Percentiles rank a stretch among this genome's conserved stretches.
Evolutionary conservation across 2,888 invertebrate genomes (phyloP).

Genomic region (Apotomis capreana): DNA sequence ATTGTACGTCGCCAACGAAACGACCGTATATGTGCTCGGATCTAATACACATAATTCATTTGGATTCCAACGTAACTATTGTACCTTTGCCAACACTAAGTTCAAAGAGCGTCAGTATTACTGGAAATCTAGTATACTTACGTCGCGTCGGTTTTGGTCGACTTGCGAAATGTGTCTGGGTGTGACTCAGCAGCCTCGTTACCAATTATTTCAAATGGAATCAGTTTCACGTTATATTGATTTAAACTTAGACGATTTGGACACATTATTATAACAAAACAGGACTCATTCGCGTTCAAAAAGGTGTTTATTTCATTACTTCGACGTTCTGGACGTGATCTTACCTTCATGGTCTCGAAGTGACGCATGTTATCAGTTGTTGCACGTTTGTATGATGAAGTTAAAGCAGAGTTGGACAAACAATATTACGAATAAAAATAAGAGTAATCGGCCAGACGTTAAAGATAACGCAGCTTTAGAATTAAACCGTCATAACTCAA

Average conservation of each 20-base stretch:
- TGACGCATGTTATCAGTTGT: too few relatives aligned
- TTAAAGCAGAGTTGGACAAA: too few relatives aligned
- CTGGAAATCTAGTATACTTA: not conserved
- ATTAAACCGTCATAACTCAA: too few relatives aligned
- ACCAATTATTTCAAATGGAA: constrained; percentile 24
- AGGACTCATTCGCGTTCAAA: too few relatives aligned
- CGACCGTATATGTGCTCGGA: not conserved
- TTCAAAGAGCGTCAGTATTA: not conserved
- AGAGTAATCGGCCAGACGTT: too few relatives aligned
- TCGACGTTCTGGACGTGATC: too few relatives aligned
- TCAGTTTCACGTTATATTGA: not conserved
- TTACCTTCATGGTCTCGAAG: too few relatives aligned
- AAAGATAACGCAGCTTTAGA: too few relatives aligned
- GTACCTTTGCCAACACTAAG: not conserved
- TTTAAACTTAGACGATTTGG: not conserved
- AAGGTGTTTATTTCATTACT: too few relatives aligned
- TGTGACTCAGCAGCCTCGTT: constrained; percentile 25
- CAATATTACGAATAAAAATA: too few relatives aligned
- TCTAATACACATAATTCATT: not conserved
- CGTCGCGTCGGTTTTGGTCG: not conserved
- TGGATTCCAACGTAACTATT: not conserved
- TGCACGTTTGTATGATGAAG: too few relatives aligned
- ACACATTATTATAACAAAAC: too few relatives aligned
- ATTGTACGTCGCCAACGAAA: constrained; percentile 14
- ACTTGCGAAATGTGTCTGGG: not conserved